phyloP scores from a whole-genome alignment of 2,113 vertebrate genomes.

The Mohoua ochrocephala region DNA sequence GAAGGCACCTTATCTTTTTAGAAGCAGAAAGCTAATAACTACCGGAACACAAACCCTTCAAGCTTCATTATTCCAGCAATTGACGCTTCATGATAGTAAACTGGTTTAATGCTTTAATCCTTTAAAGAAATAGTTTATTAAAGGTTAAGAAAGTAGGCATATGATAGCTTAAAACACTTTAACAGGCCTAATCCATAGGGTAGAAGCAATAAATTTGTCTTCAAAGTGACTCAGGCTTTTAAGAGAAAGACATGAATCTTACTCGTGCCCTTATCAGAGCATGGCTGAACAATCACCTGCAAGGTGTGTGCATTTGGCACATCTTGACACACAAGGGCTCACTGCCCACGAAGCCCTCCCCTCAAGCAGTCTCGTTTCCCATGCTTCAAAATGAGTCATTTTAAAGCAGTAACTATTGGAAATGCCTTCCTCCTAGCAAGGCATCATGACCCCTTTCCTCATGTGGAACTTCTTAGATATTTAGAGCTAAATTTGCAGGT shows the following conservation, averaged over 20 bases:
- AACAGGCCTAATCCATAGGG: neutral
- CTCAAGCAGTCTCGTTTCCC: neutral
- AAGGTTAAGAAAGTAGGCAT: neutral
- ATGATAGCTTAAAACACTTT: neutral
- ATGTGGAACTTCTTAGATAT: neutral
- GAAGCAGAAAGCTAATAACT: neutral
- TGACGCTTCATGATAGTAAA: neutral
- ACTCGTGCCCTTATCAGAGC: neutral
- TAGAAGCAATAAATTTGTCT: neutral
- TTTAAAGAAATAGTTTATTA: neutral
- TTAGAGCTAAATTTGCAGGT: neutral
- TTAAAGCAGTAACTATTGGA: neutral
- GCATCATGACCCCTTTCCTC: neutral
- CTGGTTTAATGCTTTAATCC: neutral
- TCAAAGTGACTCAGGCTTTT: neutral
- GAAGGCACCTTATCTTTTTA: neutral
- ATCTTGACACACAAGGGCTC: neutral
- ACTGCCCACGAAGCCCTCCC: neutral
- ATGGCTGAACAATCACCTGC: neutral
- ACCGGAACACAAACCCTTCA: neutral
- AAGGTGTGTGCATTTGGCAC: neutral
- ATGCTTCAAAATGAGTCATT: neutral
- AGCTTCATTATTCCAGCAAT: conserved; percentile 10
- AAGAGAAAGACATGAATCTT: neutral
- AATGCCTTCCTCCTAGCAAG: neutral